Evolutionary conservation across 2,888 invertebrate species (phyloP), one percentile per base, ranked within the genome.

Genomic region (Disparrhopalites patrizii): DNA sequence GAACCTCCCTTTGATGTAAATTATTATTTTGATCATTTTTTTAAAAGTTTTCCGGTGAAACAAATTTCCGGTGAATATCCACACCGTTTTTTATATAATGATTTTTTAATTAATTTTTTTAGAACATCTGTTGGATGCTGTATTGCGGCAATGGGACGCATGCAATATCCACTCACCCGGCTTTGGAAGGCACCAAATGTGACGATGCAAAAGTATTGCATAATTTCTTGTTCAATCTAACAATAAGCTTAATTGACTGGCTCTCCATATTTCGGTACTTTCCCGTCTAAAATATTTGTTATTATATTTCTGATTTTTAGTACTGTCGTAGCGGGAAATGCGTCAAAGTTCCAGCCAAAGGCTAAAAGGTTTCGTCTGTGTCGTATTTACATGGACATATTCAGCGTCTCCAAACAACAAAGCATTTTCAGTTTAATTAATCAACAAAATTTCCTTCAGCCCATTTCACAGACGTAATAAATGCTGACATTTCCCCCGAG

Each of bases 131-230:
- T 61, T 76, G 77, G 56, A 78, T 78, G 66, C 66, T 79, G 15
- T 79, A 78, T 76, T 79, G 79, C 73, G 73, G 74, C 2, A 77
- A 78, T 68, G 75, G 76, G 18, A 76, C 77, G 0, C 78, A 78
- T 75, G 78, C 78, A 15, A 76, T 77, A 33, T 75, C 77, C 10
- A 78, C 78, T 7, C 79, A 79, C 73, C 79, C 79, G 15, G 79
- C 79, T 4, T 66, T 79, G 8, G 79, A 79, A 68, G 79, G 79
- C 18, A 78, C 78, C 10, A 68, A 74, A n/a, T 79, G 79, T 67
- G 77, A 72, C 30, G 67, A 67, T 28, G 68, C 68, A 60, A 74
- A 72, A 67, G 73, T 73, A 66, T n/a, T n/a, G n/a, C n/a, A n/a
- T n/a, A n/a, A n/a, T n/a, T n/a, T n/a, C n/a, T n/a, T n/a, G n/a